Base-by-base conservation (phyloP, 2,113 vertebrate genomes). In the Illadopsis cleaveri region DNA sequence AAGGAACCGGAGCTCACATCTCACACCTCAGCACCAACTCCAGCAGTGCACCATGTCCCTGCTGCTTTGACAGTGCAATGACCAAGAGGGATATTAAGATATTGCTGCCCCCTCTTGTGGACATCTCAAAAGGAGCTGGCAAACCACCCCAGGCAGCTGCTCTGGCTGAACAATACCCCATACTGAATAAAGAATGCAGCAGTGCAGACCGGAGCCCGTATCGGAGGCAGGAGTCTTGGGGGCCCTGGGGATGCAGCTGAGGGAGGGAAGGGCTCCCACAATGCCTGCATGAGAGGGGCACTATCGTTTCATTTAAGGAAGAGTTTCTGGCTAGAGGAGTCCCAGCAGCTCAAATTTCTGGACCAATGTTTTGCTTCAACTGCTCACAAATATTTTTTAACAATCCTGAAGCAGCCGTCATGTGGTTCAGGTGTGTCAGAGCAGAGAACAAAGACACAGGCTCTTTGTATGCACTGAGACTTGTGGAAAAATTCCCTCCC, bases 381-480 rank as follows among this genome's bases (percentile, higher is more conserved):
- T 3, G 1, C 24, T 84, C 71, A 65, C 79, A 86, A 88, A 17
- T 68, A 84, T 57, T 89, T 95, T 62, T 79, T 40, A 48, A 90
- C 44, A 65, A 40, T 51, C 80, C 40, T 62, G 42, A 90, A 89
- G 76, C 71, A 70, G 51, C 8, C 0, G 1, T 87, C 47, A 40
- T 57, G 48, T 16, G 40, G 62, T 37, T 62, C 92, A 95, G 85
- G 93, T 92, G 80, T 94, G 88, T 90, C 80, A 53, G 72, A 54
- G 40, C 66, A 82, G 88, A 89, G 80, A 97, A 93, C 82, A 93
- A 95, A 93, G 90, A 64, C 71, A 48, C 44, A 90, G 70, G 60
- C 54, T 47, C 50, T 80, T 89, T 80, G 71, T 93, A 53, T 90
- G 61, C 68, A 42, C 35, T 0, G 5, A 93, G 20, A 53, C n/a